Percentiles rank a stretch among this genome's conserved stretches.
These are phyloP conservation scores for Lasioglossum zephyrum DNA, from an alignment of 2,888 invertebrate genomes.

Conservation along the genomic window DNA sequence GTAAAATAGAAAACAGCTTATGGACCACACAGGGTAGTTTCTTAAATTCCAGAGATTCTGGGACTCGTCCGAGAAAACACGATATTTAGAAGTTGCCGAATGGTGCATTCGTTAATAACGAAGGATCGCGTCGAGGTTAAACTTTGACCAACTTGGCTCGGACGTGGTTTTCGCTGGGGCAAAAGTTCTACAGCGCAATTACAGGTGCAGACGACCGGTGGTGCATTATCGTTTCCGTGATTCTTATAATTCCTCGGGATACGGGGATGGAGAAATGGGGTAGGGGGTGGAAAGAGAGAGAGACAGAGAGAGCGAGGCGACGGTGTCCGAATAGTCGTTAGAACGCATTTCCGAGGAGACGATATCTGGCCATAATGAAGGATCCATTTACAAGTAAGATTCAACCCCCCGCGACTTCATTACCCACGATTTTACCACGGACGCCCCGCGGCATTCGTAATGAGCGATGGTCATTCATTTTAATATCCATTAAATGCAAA, in stretches of 20 bases:
- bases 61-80: background rate
- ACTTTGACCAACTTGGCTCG: constrained; percentile 41
- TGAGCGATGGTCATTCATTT: constrained; percentile 83
- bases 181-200: constrained; percentile 45
- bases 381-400: constrained; percentile 84
- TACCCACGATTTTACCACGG: constrained; percentile 81
- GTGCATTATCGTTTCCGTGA: constrained; percentile 58
- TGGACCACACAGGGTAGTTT: background rate
- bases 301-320: background rate
- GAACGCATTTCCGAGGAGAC: constrained; percentile 74
- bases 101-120: constrained; percentile 11
- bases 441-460: constrained; percentile 81
- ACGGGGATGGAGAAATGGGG: background rate
- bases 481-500: constrained; percentile 84
- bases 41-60: background rate
- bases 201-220: constrained; percentile 24
- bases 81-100: constrained; percentile 26
- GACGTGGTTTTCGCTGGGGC: constrained; percentile 15
- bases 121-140: background rate
- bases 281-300: background rate
- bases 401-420: constrained; percentile 80
- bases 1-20: background rate
- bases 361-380: constrained; percentile 82
- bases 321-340: constrained; percentile 66
- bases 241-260: constrained; percentile 66